Conservation (phyloP, 2,797 vertebrate genomes). For the Halcyon leucocephala region DNA sequence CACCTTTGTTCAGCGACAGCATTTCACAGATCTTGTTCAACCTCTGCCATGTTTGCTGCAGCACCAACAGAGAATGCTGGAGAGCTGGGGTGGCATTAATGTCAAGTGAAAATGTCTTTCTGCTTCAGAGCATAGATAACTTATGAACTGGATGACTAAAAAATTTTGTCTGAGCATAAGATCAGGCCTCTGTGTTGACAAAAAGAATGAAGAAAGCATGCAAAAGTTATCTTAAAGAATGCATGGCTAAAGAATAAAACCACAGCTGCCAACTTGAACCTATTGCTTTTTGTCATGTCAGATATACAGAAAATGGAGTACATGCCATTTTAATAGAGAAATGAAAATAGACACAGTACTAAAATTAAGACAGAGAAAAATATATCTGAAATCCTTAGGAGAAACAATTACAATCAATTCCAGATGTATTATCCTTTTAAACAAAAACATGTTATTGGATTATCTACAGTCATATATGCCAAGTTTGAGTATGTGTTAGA, state of each 20-base stretch:
- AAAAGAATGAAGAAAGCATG: not conserved
- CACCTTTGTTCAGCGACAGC: not conserved
- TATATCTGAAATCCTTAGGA: not conserved
- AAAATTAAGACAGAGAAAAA: not conserved
- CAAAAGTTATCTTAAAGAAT: not conserved
- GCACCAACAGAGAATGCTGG: not conserved
- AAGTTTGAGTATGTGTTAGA: not conserved
- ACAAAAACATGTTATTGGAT: not conserved
- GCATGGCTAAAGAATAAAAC: not conserved
- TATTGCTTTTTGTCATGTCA: not conserved
- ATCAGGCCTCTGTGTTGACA: not conserved
- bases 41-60: not conserved
- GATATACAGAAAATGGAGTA: not conserved
- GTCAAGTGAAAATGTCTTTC: not conserved
- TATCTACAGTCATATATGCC: not conserved
- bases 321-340: not conserved
- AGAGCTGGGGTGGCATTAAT: not conserved
- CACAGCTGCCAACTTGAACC: not conserved
- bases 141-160: not conserved
- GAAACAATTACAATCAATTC: not conserved
- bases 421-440: not conserved
- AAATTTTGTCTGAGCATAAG: not conserved
- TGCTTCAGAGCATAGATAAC: not conserved
- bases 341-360: not conserved
- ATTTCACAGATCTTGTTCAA: not conserved